A percentile compares a stretch with the other conserved stretches of the same genome.
Evolutionary conservation across 2,797 vertebrate species (phyloP).

Genomic region (Kryptolebias ocellatus): DNA sequence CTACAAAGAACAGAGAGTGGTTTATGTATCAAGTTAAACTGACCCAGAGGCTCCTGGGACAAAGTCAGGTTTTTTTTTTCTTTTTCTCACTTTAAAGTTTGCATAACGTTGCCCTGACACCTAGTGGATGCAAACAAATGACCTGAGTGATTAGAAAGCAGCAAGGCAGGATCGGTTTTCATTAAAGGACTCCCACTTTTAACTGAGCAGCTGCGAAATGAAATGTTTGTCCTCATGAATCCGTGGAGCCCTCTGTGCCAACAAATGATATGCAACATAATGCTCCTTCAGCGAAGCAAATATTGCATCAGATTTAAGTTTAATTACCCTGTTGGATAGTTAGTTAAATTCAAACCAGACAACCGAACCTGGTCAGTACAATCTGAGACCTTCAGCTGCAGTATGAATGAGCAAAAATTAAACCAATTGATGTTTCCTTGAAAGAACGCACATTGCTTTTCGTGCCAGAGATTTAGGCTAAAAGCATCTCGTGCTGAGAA

Average conservation of each 20-base stretch:
- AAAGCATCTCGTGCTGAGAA: too few species aligned
- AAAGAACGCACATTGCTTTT: too few species aligned
- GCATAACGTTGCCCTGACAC: constrained; percentile 77
- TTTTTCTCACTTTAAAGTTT: constrained; percentile 43
- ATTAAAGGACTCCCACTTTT: not conserved
- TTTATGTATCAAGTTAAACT: constrained; percentile 12
- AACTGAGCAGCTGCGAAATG: not conserved
- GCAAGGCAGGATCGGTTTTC: not conserved
- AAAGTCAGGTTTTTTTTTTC: constrained; percentile 28
- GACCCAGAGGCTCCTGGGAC: not conserved
- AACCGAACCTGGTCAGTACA: not conserved
- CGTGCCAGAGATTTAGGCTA: too few species aligned
- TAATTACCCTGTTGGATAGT: not conserved
- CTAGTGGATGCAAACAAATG: constrained; percentile 75
- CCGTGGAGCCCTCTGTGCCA: not conserved
- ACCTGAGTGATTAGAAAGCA: constrained; percentile 9
- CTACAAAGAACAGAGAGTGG: constrained; percentile 13
- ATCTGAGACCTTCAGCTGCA: not conserved
- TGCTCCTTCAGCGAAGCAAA: not conserved
- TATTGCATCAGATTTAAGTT: constrained; percentile 4
- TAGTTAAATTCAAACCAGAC: not conserved
- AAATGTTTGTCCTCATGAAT: not conserved
- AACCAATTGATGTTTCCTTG: too few species aligned
- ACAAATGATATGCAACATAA: not conserved
- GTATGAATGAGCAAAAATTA: not conserved